Percentiles rank a stretch among this genome's conserved stretches.
Conservation (phyloP, 2,113 vertebrate genomes). For the Castor canadensis region DNA sequence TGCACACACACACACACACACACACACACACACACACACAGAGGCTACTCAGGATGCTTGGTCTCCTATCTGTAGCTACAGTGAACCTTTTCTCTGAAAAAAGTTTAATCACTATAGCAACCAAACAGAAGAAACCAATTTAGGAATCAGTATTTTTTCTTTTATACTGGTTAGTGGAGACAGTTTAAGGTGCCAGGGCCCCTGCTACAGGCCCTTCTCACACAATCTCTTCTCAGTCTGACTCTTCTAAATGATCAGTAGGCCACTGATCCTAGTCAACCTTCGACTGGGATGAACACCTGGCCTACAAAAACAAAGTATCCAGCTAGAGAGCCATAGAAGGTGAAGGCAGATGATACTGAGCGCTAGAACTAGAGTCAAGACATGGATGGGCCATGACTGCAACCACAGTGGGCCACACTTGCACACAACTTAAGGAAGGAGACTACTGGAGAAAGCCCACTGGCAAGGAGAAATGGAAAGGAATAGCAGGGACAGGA, state of each 20-base stretch:
- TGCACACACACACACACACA: too few species aligned
- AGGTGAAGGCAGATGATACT: not conserved
- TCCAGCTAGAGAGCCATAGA: too few species aligned
- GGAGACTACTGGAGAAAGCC: not conserved
- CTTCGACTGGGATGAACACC: not conserved
- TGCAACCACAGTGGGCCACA: rapidly evolving
- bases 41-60: not conserved
- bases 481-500: not conserved
- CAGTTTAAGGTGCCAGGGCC: not conserved
- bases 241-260: not conserved
- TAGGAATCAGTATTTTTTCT: not conserved
- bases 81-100: not conserved
- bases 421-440: not conserved
- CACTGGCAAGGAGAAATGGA: not conserved
- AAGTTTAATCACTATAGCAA: not conserved
- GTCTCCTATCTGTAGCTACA: not conserved
- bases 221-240: not conserved
- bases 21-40: not conserved
- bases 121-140: not conserved
- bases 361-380: not conserved
- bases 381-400: too few species aligned
- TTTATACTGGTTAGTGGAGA: not conserved
- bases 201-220: not conserved
- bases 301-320: too few species aligned
- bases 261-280: not conserved